A percentile compares a stretch with the other conserved stretches of the same genome.
Evolutionary conservation across 2,113 vertebrate species (phyloP).

Genomic region (Accipiter virgatus): DNA sequence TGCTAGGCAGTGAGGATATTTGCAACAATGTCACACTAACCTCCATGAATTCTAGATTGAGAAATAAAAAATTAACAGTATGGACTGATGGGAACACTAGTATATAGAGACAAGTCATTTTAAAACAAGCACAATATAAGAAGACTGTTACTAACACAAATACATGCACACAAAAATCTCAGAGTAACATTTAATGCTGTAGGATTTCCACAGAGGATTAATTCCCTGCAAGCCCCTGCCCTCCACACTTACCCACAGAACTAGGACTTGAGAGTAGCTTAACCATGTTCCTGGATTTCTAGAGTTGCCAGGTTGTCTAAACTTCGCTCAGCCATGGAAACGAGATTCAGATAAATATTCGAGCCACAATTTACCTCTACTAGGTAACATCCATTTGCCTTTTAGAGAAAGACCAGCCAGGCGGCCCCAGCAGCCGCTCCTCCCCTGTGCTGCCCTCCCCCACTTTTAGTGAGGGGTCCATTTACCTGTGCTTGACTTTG

Average conservation of each 20-base stretch:
- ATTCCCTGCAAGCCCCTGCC: not conserved
- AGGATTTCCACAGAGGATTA: not conserved
- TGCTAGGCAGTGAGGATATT: not conserved
- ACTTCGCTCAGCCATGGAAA: not conserved
- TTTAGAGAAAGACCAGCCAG: not conserved
- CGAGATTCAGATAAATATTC: not conserved
- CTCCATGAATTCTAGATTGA: conserved; percentile 46
- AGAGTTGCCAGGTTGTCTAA: not conserved
- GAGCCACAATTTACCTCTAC: not conserved
- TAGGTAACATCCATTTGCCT: not conserved
- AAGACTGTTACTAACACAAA: not conserved
- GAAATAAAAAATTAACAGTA: conserved; percentile 64
- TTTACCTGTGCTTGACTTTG: not conserved
- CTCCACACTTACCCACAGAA: not conserved
- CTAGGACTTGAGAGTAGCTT: not conserved
- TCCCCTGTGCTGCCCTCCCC: not conserved
- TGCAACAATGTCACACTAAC: conserved; percentile 48
- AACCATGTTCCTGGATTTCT: not conserved
- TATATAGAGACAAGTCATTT: not conserved
- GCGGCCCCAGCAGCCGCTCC: not conserved
- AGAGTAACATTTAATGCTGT: not conserved
- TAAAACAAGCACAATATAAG: not conserved
- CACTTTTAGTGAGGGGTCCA: not conserved
- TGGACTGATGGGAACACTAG: not conserved
- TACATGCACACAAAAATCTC: not conserved